Evolutionary conservation across 1,140 invertebrate genomes (phyloP).

Genomic region (Goniozus legneri): DNA sequence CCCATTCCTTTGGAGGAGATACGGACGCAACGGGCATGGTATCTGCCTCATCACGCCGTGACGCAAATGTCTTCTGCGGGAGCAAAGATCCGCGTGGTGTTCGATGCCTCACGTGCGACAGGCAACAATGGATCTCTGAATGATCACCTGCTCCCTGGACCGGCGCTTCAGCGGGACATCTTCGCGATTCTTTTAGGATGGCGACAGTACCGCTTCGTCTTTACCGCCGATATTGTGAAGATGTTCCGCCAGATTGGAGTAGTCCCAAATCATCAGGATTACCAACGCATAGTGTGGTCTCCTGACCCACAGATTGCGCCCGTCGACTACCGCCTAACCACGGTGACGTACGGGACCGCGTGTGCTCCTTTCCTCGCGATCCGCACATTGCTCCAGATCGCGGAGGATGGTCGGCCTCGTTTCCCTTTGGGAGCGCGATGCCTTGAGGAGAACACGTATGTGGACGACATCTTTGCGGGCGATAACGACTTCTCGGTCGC

Average conservation of each 20-base stretch:
- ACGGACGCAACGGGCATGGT: background rate
- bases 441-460: conserved; percentile 19
- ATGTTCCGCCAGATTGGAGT: conserved; percentile 35
- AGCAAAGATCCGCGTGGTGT: conserved; percentile 19
- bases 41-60: background rate
- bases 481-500: conserved; percentile 1
- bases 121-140: conserved; percentile 4
- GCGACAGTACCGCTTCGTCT: conserved; percentile 18
- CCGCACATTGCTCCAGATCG: conserved; percentile 27
- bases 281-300: conserved; percentile 34
- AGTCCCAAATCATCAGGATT: conserved; percentile 1
- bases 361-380: conserved; percentile 33
- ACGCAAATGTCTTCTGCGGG: conserved; percentile 14
- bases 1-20: background rate
- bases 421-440: conserved; percentile 17
- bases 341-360: conserved; percentile 36
- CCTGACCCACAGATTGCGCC: conserved; percentile 9
- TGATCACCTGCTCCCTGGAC: conserved; percentile 6
- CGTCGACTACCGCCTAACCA: conserved; percentile 22
- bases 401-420: conserved; percentile 14
- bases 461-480: conserved; percentile 29
- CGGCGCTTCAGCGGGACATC: conserved; percentile 1
- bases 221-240: conserved; percentile 28
- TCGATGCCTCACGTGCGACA: conserved; percentile 11
- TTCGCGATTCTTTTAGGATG: background rate